Base-by-base conservation (phyloP, 2,113 vertebrate species). In the Pelecanus crispus region DNA sequence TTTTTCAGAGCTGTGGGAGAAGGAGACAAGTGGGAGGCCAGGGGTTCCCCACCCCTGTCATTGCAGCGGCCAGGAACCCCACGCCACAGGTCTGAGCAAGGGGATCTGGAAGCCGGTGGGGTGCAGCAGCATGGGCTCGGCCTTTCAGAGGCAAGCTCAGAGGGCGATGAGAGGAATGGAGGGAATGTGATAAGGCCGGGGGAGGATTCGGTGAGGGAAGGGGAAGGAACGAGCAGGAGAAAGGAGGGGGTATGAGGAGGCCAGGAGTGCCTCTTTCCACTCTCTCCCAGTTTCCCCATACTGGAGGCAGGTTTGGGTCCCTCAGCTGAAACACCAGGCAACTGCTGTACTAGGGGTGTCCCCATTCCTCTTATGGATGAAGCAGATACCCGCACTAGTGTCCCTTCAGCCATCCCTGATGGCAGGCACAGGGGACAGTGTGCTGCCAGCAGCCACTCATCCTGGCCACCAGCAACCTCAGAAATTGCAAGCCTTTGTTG, bases 151-250 rank as follows among this genome's bases (percentile, higher is more conserved):
- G 50, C 61, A 79, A 81, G 36, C 79, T 73, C 72, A 75, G 85
- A 80, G 47, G 68, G 83, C 0, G 10, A 79, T 82, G 86, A 90
- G 83, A 96, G 86, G 97, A 97, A 96, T 95, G 94, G 92, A 94
- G 86, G 58, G 94, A 96, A 97, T 96, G 92, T 91, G 95, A 95
- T 94, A 96, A 96, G 86, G 77, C 68, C 1, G 4, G 26, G 83
- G 78, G 74, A 95, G 86, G 79, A 86, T 81, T 93, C 1, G 0
- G 55, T 2, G 5, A 89, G 75, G 58, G 78, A 91, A 87, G 40
- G 52, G 24, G 34, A 83, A 94, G 25, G 67, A 94, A 52, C 2
- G 13, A 71, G 38, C 29, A 73, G 14, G 13, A n/a, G 34, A 71
- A 90, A 83, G 65, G 38, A 86, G 19, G 10, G 21, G 3, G 4